A percentile compares a stretch with the other conserved stretches of the same genome.
Evolutionary conservation across 2,888 invertebrate genomes (phyloP).

Genomic region (Xestia rhomboidea): DNA sequence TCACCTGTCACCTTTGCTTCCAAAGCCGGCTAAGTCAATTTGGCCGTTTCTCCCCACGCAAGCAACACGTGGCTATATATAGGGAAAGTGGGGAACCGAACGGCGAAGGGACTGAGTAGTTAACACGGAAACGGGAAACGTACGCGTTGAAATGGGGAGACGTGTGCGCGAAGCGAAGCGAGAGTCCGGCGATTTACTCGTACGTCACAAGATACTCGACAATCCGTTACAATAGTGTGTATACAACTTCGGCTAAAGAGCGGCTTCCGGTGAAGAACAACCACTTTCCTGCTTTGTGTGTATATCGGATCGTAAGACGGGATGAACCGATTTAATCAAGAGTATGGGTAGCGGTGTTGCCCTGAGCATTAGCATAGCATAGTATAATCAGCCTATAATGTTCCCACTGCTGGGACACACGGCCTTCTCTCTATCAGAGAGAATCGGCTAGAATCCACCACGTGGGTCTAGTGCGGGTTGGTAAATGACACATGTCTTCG

Average conservation of each 20-base stretch:
- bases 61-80: constrained; percentile 62
- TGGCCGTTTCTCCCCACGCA: constrained; percentile 46
- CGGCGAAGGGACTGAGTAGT: constrained; percentile 53
- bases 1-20: constrained; percentile 57
- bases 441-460: too few species aligned
- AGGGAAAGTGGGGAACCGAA: constrained; percentile 28
- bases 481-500: too few species aligned
- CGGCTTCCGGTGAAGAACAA: constrained; percentile 12
- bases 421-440: too few species aligned
- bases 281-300: not conserved
- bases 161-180: constrained; percentile 30
- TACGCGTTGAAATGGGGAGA: constrained; percentile 45
- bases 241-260: constrained; percentile 8
- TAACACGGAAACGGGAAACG: constrained; percentile 61
- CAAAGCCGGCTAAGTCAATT: constrained; percentile 52
- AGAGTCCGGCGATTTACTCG: constrained; percentile 38
- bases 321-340: not conserved
- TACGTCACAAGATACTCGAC: constrained; percentile 41
- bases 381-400: too few species aligned
- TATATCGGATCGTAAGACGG: not conserved
- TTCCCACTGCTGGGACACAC: too few species aligned
- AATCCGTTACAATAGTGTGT: constrained; percentile 23
- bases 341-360: not conserved
- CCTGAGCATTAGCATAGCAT: not conserved
- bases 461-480: too few species aligned